Evolutionary conservation across 2,888 invertebrate genomes (phyloP), one percentile per base, ranked within the genome.

Genomic region (Sesamia inferens): DNA sequence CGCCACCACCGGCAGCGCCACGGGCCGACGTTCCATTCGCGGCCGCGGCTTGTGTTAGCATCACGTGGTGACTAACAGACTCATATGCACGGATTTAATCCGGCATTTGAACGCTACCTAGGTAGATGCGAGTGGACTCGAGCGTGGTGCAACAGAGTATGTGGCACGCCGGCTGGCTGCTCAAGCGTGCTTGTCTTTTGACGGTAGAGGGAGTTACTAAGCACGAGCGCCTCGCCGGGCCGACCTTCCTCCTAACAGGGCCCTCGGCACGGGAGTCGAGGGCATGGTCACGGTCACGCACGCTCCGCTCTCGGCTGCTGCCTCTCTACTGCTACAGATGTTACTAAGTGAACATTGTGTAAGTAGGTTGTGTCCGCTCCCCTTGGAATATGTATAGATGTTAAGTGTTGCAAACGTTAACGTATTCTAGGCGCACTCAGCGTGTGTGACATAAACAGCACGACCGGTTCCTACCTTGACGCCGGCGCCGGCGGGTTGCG

Each of bases 321-420:
- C 39, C 39, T 24, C 42, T 19, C 24, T 47, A 24, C 47, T 24
- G 51, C 77, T 51, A 57, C 24, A 19, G 58, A 58, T 58, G 62
- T 63, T 73, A 47, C 47, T 19, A 22, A 47, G 59, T 57, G 48
- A 54, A 76, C 14, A 22, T 79, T 80, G 71, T 51, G 68, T 68
- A 68, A 71, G 22, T 61, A 76, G 76, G 66, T 57, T 64, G 61
- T 22, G 59, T 55, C 31, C 7, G 39, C n/a, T 78, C 48, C 69
- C 61, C 59, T 75, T 48, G 70, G 70, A 78, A 82, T 82, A 62
- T 59, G 68, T 70, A 68, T 71, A 78, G 67, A 67, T n/a, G 61
- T 54, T 22, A 68, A 62, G 59, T 70, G 47, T 68, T 10, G 51
- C 11, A 39, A 58, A 13, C 42, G 22, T 14, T 74, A 44, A 79